These are phyloP conservation scores for Leucosticte australis DNA, from an alignment of 2,113 vertebrate genomes.

Conservation along the genomic window DNA sequence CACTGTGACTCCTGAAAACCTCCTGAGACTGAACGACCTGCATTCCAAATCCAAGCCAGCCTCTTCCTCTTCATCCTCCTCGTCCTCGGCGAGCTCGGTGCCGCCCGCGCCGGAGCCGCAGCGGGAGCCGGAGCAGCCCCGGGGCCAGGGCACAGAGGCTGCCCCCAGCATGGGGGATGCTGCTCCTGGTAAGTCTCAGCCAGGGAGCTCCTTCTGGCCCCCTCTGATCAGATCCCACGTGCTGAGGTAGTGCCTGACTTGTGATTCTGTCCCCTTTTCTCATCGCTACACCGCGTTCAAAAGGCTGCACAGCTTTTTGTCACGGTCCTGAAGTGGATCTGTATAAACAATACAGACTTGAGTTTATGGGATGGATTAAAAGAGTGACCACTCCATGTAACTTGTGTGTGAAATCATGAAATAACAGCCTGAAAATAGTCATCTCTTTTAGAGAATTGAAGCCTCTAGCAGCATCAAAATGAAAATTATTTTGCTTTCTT, in stretches of 20 bases:
- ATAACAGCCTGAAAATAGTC: background rate
- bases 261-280: background rate
- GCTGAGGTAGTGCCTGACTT: background rate
- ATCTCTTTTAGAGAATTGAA: background rate
- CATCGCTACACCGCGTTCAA: background rate
- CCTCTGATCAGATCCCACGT: rapidly evolving
- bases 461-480: background rate
- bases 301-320: background rate
- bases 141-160: slow-evolving; percentile 28
- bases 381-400: background rate
- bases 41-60: slow-evolving; percentile 75
- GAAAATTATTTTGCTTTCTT: background rate
- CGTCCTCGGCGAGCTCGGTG: slow-evolving; percentile 46
- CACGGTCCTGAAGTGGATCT: background rate
- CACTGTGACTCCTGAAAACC: slow-evolving; percentile 46
- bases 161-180: slow-evolving; percentile 35
- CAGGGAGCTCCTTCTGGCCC: rapidly evolving
- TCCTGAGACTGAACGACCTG: slow-evolving; percentile 74
- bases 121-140: slow-evolving; percentile 62
- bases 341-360: background rate
- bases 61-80: slow-evolving; percentile 50
- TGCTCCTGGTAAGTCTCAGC: slow-evolving; percentile 64
- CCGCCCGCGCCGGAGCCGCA: slow-evolving; percentile 46
- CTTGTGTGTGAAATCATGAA: background rate
- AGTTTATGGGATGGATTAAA: background rate